These are phyloP conservation scores for Syngnathus floridae DNA, from an alignment of 2,113 vertebrate species.

Conservation along the genomic window DNA sequence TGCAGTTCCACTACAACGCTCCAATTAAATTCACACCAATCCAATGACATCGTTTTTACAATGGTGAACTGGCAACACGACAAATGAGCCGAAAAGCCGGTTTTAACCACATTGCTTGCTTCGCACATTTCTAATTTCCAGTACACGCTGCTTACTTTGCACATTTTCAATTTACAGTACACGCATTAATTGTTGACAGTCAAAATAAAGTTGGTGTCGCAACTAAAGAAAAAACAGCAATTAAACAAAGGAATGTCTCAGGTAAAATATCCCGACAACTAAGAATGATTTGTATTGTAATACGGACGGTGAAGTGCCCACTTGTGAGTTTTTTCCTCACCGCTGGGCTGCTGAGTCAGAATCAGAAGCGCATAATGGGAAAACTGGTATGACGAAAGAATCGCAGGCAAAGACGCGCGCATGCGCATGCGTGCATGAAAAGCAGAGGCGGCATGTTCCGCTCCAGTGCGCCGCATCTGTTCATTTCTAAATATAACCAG, in stretches of 20 bases:
- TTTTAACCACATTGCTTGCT: too few relatives aligned
- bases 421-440: slow-evolving; percentile 20
- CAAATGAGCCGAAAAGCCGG: too few relatives aligned
- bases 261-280: neutral
- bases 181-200: too few relatives aligned
- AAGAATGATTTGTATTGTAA: neutral
- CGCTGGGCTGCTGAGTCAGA: slow-evolving; percentile 58
- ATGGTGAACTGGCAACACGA: too few relatives aligned
- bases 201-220: too few relatives aligned
- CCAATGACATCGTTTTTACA: neutral
- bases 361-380: slow-evolving; percentile 53
- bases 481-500: slow-evolving; percentile 64
- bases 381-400: slow-evolving; percentile 45
- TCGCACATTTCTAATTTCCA: too few relatives aligned
- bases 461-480: slow-evolving; percentile 66
- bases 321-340: slow-evolving; percentile 50
- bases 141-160: too few relatives aligned
- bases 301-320: slow-evolving; percentile 7
- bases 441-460: slow-evolving; percentile 57
- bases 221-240: neutral
- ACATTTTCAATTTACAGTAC: too few relatives aligned
- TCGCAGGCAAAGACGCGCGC: slow-evolving; percentile 35
- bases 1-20: neutral
- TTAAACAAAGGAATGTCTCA: neutral
- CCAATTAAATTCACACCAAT: neutral